phyloP scores from a whole-genome alignment of 2,113 vertebrate species.

The Amblyopsis rosae region DNA sequence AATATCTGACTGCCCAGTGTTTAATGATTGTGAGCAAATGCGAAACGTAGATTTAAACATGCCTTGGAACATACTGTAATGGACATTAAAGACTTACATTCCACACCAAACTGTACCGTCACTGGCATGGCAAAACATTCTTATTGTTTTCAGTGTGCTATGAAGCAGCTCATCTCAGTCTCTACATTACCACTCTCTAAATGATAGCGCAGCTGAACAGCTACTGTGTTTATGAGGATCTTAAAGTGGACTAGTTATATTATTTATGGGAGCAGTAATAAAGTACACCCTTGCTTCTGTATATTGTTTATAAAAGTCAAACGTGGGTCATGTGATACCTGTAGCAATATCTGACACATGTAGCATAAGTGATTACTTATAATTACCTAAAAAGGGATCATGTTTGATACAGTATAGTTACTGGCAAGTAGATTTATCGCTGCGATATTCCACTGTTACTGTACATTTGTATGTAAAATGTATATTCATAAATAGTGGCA shows the following conservation, averaged over 20 bases:
- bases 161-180: not conserved
- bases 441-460: too few species aligned
- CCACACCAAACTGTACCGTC: conserved; percentile 5
- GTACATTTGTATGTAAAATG: too few species aligned
- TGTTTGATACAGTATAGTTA: too few species aligned
- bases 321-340: not conserved
- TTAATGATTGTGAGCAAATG: conserved; percentile 17
- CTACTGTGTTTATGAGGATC: not conserved
- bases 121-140: conserved; percentile 13
- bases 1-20: conserved; percentile 29
- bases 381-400: not conserved
- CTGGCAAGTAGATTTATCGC: too few species aligned
- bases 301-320: not conserved
- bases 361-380: not conserved
- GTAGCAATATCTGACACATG: not conserved
- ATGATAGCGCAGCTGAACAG: not conserved
- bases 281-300: conserved; percentile 4
- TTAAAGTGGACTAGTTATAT: not conserved
- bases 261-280: too few species aligned
- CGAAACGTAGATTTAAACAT: conserved; percentile 2
- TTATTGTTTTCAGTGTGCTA: not conserved
- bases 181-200: conserved; percentile 7
- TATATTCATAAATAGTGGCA: too few species aligned
- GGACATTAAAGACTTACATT: conserved; percentile 20
- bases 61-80: conserved; percentile 22